A percentile compares a stretch with the other conserved stretches of the same genome.
phyloP scores from a whole-genome alignment of 1,140 invertebrate genomes.

The Neodiprion virginianus region DNA sequence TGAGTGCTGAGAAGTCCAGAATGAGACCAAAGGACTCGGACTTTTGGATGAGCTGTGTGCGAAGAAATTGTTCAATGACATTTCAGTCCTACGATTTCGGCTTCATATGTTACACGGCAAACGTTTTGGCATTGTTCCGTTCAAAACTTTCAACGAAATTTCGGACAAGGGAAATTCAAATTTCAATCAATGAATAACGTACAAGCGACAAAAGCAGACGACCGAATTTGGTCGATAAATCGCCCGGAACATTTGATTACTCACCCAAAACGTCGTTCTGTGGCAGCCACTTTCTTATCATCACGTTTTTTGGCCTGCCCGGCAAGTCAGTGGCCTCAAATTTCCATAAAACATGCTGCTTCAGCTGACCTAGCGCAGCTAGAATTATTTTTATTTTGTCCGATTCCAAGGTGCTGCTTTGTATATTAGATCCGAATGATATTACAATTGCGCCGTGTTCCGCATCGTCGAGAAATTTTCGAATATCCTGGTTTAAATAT shows the following conservation, averaged over 20 bases:
- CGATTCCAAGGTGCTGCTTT: slow-evolving; percentile 14
- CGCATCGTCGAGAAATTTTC: slow-evolving; percentile 66
- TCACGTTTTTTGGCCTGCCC: slow-evolving; percentile 63
- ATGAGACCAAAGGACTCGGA: slow-evolving; percentile 75
- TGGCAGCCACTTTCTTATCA: slow-evolving; percentile 68
- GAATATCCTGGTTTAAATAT: slow-evolving; percentile 58
- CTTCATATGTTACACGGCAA: too few species aligned
- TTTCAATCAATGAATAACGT: too few species aligned
- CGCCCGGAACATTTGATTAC: slow-evolving; percentile 27
- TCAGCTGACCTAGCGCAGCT: slow-evolving; percentile 61
- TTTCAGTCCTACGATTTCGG: too few species aligned
- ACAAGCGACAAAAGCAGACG: too few species aligned
- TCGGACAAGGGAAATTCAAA: too few species aligned
- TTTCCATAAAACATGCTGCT: slow-evolving; percentile 70
- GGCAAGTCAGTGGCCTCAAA: slow-evolving; percentile 63
- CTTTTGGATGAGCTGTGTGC: slow-evolving; percentile 68
- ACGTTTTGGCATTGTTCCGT: too few species aligned
- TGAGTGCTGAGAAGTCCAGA: slow-evolving; percentile 73
- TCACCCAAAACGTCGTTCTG: slow-evolving; percentile 68
- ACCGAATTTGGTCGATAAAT: too few species aligned
- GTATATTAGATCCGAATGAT: slow-evolving; percentile 68
- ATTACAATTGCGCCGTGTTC: slow-evolving; percentile 72
- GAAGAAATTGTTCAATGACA: slow-evolving; percentile 1
- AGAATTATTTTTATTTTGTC: slow-evolving; percentile 47
- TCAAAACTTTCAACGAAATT: too few species aligned